Evolutionary conservation across 2,888 invertebrate species (phyloP).

Genomic region (Neoascia interrupta): DNA sequence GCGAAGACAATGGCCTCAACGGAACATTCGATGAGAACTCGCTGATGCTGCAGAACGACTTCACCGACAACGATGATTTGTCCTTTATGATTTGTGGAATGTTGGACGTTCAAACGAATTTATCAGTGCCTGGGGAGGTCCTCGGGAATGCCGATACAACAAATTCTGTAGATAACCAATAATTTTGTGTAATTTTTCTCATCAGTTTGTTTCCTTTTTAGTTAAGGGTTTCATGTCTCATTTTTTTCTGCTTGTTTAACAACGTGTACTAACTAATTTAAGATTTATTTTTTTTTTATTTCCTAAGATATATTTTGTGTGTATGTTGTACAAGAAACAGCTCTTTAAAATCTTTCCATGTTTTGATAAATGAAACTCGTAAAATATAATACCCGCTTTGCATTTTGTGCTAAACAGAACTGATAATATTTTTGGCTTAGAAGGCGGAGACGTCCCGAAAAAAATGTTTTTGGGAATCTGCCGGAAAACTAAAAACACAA

Average conservation of each 20-base stretch:
- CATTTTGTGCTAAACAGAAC: no score
- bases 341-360: no score
- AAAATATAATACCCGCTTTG: no score
- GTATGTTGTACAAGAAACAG: not conserved
- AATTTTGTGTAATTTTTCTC: no score
- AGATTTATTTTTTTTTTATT: slow-evolving; percentile 26
- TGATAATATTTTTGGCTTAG: no score
- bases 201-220: slow-evolving; percentile 5
- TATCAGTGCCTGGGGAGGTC: slow-evolving; percentile 28
- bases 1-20: slow-evolving; percentile 15
- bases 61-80: slow-evolving; percentile 71
- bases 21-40: slow-evolving; percentile 30
- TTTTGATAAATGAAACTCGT: no score
- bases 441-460: no score
- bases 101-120: slow-evolving; percentile 71
- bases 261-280: slow-evolving; percentile 2
- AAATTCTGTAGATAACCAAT: slow-evolving; percentile 58
- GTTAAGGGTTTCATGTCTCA: slow-evolving; percentile 9
- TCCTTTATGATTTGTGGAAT: slow-evolving; percentile 75
- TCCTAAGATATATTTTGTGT: slow-evolving; percentile 24
- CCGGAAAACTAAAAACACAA: no score
- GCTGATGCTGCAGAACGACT: slow-evolving; percentile 45
- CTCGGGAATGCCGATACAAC: slow-evolving; percentile 2
- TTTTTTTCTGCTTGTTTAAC: not conserved
- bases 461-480: no score